Conservation (phyloP, 1,140 invertebrate genomes). For the Musca vetustissima region DNA sequence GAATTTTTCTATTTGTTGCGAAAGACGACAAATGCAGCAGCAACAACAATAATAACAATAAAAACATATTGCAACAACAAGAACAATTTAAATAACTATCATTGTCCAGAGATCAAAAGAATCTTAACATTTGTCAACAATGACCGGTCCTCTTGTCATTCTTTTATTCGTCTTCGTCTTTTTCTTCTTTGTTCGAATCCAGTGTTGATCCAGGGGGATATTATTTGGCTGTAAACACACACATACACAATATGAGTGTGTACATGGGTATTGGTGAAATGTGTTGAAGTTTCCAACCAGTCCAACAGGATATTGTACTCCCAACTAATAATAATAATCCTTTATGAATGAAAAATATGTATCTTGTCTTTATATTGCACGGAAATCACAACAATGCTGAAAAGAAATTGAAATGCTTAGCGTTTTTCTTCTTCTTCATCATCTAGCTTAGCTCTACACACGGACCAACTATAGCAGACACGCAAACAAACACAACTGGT, state of each 20-base stretch:
- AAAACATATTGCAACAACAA: slow-evolving; percentile 11
- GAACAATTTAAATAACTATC: slow-evolving; percentile 17
- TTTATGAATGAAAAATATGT: not conserved
- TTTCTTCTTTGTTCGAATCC: too few species aligned
- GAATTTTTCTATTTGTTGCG: too few species aligned
- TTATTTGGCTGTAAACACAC: too few species aligned
- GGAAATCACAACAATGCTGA: slow-evolving; percentile 13
- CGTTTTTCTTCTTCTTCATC: not conserved
- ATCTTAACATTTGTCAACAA: not conserved
- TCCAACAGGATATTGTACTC: too few species aligned
- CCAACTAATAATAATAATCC: slow-evolving; percentile 5
- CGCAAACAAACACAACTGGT: not conserved
- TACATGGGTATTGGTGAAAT: too few species aligned
- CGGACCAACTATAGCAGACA: not conserved
- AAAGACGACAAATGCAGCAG: too few species aligned
- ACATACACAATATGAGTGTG: too few species aligned
- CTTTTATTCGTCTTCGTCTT: too few species aligned
- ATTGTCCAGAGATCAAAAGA: slow-evolving; percentile 8
- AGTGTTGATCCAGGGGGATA: too few species aligned
- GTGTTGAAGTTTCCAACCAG: too few species aligned
- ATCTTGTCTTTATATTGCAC: slow-evolving; percentile 14
- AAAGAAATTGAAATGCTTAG: not conserved
- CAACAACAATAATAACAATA: too few species aligned
- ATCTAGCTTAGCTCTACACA: not conserved
- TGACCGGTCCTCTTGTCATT: too few species aligned